Evolutionary conservation across 2,113 vertebrate species (phyloP).

Genomic region (Pristiophorus japonicus): DNA sequence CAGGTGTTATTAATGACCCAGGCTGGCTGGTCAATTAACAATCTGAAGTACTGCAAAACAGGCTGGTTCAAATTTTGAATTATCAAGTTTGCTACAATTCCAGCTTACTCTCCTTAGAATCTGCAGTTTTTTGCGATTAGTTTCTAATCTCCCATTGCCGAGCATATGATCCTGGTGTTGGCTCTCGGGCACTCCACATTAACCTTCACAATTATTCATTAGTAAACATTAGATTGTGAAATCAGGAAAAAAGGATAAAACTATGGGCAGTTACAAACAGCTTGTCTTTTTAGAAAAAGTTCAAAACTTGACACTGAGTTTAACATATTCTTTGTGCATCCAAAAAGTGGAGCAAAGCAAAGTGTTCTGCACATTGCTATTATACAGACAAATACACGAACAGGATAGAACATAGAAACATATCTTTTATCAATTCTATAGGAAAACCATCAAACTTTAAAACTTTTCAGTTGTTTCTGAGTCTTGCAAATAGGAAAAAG

Average conservation of each 20-base stretch:
- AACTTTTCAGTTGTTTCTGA: constrained; percentile 3
- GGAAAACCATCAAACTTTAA: neutral
- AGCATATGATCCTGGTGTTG: neutral
- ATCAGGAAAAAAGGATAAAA: neutral
- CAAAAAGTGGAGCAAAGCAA: neutral
- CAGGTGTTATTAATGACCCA: neutral
- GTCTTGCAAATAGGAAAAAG: constrained; percentile 8
- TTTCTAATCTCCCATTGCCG: neutral
- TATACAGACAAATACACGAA: neutral
- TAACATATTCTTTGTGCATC: neutral
- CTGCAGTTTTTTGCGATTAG: neutral
- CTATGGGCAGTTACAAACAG: neutral
- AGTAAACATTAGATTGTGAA: neutral
- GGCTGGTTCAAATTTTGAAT: neutral
- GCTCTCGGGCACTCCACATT: neutral
- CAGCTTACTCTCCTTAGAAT: neutral
- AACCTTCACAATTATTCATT: neutral
- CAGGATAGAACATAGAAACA: neutral
- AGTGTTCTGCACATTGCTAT: neutral
- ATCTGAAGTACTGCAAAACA: neutral
- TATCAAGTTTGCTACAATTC: neutral
- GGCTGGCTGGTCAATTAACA: neutral
- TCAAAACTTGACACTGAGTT: neutral
- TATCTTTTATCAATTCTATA: neutral
- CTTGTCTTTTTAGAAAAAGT: neutral